Evolutionary conservation across 2,113 vertebrate species (phyloP), one percentile per base, ranked within the genome.

Genomic region (Geothlypis trichas): DNA sequence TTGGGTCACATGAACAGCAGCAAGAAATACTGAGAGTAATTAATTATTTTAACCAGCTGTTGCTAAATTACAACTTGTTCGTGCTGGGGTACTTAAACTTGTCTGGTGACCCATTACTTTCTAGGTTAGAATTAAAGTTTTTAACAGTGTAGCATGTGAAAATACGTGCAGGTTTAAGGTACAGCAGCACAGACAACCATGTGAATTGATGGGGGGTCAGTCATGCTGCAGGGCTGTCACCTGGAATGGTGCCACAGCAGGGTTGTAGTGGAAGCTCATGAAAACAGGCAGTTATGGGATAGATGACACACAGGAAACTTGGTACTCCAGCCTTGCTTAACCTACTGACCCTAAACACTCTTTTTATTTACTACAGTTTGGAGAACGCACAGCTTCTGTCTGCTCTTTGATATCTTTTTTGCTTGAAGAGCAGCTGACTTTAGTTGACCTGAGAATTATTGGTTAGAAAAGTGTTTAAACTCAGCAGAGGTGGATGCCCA

Each of bases 31-130:
- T 28, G 41, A 47, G 35, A 84, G 49, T 58, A 54, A 89, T 91
- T 95, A 58, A 84, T 91, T 83, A 69, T 39, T 95, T 84, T 93
- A 89, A 91, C 47, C 58, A 91, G 66, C 77, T 91, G 1, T 92
- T 93, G 84, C 35, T 89, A 89, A 95, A 94, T 89, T 84, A 37
- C n/a, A 68, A 11, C 65, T 89, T 76, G 58, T 92, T 93, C 87
- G 69, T 82, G n/a, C 84, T 87, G 87, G 65, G 0, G 0, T 33
- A 67, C 46, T 66, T 81, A 26, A 67, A 63, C 49, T 92, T 76
- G 69, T 85, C 52, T 62, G 69, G 39, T 87, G 71, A 72, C 62
- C 92, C 63, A 75, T 89, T 84, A 55, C 35, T 42, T 65, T 49
- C 3, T 90, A 22, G 58, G 58, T 75, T 46, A 91, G 92, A 95